Base-by-base conservation (phyloP, 1,140 invertebrate genomes). In the Ceratoteleas bidentatus region DNA sequence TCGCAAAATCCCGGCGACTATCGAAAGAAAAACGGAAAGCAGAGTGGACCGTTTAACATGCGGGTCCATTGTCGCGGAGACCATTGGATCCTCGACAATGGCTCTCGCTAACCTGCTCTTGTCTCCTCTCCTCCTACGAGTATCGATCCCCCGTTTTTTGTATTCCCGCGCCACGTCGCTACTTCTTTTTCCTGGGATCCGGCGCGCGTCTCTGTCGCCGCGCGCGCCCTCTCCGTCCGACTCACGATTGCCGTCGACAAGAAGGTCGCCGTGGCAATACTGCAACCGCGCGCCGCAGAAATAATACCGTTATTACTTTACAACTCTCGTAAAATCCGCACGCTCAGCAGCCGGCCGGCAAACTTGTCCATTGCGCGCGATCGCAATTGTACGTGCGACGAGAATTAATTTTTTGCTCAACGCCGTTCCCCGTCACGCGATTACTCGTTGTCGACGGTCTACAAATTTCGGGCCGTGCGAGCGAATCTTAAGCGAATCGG, bases 321-420 rank as follows among this genome's bases (percentile, higher is more conserved):
- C 86, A 87, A 88, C 85, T 86, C 84, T 87, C 88, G 84, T 89
- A 88, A 89, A 89, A 85, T 84, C 85, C 75, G 50, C 75, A 68
- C 66, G 75, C 69, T 70, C 64, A 58, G 77, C 72, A 75, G 65
- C 49, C 70, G 52, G 24, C 54, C 57, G 52, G 70, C 60, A 62
- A 79, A 79, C 66, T 77, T 76, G 54, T 72, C 70, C 64, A 68
- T 76, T 61, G 58, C 75, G 54, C 36, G 58, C 40, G 16, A 78
- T 50, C 53, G 73, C 70, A 40, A 74, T 77, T 47, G 62, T 57
- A 34, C 62, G 5, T 34, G 16, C 54, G 54, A 66, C 62, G 13
- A 34, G 61, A 64, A 70, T 65, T 65, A 70, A 57, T 70, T 69
- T 45, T 64, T 69, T n/a, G 34, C n/a, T n/a, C n/a, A n/a, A n/a